Percentiles rank a stretch among this genome's conserved stretches.
Conservation (phyloP, 2,797 vertebrate genomes). For the Sebastes taczanowskii region DNA sequence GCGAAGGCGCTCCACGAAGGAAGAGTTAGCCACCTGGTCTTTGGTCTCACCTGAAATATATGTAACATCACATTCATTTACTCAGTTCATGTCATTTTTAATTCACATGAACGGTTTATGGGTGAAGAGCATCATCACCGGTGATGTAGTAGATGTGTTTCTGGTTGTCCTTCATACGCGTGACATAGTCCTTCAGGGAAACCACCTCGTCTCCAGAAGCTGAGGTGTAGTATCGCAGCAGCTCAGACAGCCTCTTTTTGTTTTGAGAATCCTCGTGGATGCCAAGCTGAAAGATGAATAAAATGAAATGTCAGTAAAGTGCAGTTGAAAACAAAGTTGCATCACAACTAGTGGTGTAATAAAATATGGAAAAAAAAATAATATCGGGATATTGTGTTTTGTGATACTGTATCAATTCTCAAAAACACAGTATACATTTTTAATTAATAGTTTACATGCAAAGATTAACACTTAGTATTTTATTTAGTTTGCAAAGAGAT, state of each 20-base stretch:
- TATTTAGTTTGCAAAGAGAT: too few relatives aligned
- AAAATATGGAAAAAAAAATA: too few relatives aligned
- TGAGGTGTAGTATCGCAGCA: slow-evolving; percentile 92
- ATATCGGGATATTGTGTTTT: too few relatives aligned
- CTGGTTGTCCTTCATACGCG: slow-evolving; percentile 94
- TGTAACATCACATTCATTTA: not conserved
- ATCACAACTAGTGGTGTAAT: too few relatives aligned
- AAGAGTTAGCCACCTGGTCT: slow-evolving; percentile 96
- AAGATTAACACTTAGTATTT: too few relatives aligned
- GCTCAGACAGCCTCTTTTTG: slow-evolving; percentile 90
- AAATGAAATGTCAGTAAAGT: not conserved
- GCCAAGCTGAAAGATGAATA: slow-evolving; percentile 80
- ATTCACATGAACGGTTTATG: not conserved
- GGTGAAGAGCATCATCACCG: slow-evolving; percentile 43
- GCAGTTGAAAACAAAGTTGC: not conserved
- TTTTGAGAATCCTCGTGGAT: slow-evolving; percentile 95
- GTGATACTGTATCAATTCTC: too few relatives aligned
- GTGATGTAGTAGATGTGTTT: slow-evolving; percentile 91
- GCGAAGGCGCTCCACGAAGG: slow-evolving; percentile 94
- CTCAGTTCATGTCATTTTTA: not conserved
- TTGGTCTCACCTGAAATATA: slow-evolving; percentile 91
- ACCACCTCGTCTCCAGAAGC: slow-evolving; percentile 93
- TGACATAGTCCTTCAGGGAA: slow-evolving; percentile 92
- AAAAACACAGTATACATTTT: too few relatives aligned
- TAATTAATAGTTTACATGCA: too few relatives aligned